These are phyloP conservation scores for Urocitellus parryii DNA, from an alignment of 2,113 vertebrate genomes.

Conservation along the genomic window DNA sequence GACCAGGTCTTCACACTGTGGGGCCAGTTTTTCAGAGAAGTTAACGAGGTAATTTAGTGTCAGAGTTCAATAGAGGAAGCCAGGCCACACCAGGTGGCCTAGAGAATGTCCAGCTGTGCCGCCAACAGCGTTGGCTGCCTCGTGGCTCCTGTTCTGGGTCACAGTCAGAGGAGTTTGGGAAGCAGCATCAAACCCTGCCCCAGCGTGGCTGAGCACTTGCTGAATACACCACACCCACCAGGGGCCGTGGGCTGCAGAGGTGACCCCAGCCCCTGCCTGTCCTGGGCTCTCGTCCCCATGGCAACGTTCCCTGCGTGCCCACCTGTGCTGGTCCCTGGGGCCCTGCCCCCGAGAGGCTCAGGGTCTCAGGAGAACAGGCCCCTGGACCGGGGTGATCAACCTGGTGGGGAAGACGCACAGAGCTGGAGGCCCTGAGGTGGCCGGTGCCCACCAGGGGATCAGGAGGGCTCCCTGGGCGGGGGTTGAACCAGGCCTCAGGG, in stretches of 20 bases:
- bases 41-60: background rate
- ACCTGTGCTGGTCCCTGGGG: background rate
- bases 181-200: background rate
- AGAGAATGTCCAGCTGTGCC: accelerated
- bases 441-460: too few species aligned
- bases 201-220: background rate
- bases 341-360: background rate
- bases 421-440: too few species aligned
- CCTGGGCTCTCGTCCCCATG: too few species aligned
- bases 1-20: background rate
- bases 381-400: background rate
- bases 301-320: background rate
- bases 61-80: background rate
- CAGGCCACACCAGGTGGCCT: background rate
- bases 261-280: accelerated
- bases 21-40: background rate
- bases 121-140: accelerated
- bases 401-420: background rate
- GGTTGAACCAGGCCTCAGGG: background rate
- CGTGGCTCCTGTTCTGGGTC: background rate
- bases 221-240: accelerated
- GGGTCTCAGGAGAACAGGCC: background rate
- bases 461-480: background rate
- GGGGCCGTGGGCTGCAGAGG: too few species aligned
- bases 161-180: background rate